These are phyloP conservation scores for Delphinus delphis DNA, from an alignment of 2,113 vertebrate species.

Conservation along the genomic window DNA sequence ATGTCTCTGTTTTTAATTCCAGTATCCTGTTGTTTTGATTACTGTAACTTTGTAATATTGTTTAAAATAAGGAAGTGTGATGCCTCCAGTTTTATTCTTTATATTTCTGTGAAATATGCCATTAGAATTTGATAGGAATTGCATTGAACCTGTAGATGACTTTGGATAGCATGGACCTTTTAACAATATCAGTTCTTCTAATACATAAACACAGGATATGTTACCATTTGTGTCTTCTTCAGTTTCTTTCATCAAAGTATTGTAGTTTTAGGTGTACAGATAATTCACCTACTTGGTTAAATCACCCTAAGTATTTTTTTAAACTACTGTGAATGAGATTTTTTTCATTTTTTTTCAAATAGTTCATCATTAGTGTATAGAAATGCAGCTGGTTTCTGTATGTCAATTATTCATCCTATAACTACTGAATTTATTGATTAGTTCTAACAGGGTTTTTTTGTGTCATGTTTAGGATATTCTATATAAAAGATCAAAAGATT, in stretches of 20 bases:
- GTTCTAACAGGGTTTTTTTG: background rate
- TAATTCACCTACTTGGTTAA: background rate
- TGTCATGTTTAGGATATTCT: background rate
- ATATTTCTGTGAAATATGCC: background rate
- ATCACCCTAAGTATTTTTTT: background rate
- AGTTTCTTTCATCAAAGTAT: background rate
- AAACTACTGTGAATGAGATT: background rate
- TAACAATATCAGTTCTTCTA: background rate
- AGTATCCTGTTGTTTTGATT: background rate
- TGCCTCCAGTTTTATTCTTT: background rate
- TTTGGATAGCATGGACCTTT: background rate
- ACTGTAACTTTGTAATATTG: background rate
- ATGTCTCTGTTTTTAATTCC: background rate
- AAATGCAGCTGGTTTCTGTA: background rate
- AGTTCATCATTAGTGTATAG: background rate
- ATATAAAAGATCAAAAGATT: background rate
- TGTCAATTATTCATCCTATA: background rate
- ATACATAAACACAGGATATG: background rate
- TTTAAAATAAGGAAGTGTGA: background rate
- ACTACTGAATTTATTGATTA: background rate
- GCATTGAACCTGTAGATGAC: background rate
- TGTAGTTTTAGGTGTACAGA: background rate
- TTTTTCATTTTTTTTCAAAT: background rate
- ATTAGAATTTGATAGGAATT: background rate
- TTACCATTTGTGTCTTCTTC: background rate